phyloP scores from a whole-genome alignment of 1,140 invertebrate genomes.

The Conopomorpha cramerella region DNA sequence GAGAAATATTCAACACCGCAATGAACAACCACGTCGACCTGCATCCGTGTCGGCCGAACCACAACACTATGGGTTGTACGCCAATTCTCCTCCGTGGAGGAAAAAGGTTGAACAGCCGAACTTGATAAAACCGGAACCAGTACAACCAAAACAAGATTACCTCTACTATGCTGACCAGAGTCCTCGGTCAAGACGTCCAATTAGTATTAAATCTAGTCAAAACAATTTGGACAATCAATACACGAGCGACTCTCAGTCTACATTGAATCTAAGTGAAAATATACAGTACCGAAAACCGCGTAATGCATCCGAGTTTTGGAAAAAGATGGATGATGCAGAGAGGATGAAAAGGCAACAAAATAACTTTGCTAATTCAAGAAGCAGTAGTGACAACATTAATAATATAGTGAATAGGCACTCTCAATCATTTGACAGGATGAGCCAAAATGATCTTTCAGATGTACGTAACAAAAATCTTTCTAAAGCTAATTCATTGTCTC shows the following conservation, averaged over 20 bases:
- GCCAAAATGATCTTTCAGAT: slow-evolving; percentile 18
- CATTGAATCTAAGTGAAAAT: slow-evolving; percentile 25
- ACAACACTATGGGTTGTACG: slow-evolving; percentile 42
- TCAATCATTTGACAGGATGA: slow-evolving; percentile 11
- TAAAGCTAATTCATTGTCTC: slow-evolving; percentile 11
- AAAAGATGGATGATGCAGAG: slow-evolving; percentile 63
- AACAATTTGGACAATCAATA: slow-evolving; percentile 48
- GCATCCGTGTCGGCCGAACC: slow-evolving; percentile 63
- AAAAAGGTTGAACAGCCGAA: slow-evolving; percentile 23
- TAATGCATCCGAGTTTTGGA: slow-evolving; percentile 67
- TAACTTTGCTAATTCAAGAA: slow-evolving; percentile 32
- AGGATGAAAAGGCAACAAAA: slow-evolving; percentile 36
- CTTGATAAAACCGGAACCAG: slow-evolving; percentile 33
- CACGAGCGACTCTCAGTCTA: slow-evolving; percentile 54
- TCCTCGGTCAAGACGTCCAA: slow-evolving; percentile 68
- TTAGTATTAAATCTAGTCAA: slow-evolving; percentile 59
- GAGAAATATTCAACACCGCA: slow-evolving; percentile 27
- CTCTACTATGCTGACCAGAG: slow-evolving; percentile 70
- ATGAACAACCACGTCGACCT: slow-evolving; percentile 50
- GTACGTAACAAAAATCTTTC: slow-evolving; percentile 31
- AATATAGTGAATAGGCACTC: too few species aligned
- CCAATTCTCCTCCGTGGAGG: slow-evolving; percentile 36
- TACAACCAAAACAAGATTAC: slow-evolving; percentile 51
- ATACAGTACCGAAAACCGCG: slow-evolving; percentile 31
- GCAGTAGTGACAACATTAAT: slow-evolving; percentile 40